A percentile compares a stretch with the other conserved stretches of the same genome.
Conservation (phyloP, 2,888 invertebrate genomes). For the Eupsilia transversa region DNA sequence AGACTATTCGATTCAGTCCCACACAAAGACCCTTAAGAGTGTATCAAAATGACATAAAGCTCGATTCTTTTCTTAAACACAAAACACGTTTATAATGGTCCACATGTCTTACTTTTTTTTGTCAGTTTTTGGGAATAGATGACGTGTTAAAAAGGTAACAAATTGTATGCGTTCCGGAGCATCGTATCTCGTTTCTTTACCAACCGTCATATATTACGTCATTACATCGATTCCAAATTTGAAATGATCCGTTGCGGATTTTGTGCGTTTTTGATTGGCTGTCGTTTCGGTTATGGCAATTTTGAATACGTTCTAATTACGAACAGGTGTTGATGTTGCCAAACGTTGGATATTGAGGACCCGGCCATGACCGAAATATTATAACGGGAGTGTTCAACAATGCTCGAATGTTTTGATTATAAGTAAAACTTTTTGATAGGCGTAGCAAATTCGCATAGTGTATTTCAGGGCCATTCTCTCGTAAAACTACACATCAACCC, state of each 20-base stretch:
- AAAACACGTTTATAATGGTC: slow-evolving; percentile 87
- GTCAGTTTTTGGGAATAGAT: slow-evolving; percentile 86
- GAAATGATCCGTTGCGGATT: slow-evolving; percentile 61
- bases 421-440: slow-evolving; percentile 23
- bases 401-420: slow-evolving; percentile 5
- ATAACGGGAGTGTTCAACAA: slow-evolving; percentile 18
- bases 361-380: slow-evolving; percentile 49
- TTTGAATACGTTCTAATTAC: slow-evolving; percentile 63
- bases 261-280: slow-evolving; percentile 60
- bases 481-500: neutral
- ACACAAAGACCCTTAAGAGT: slow-evolving; percentile 87
- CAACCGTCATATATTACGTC: slow-evolving; percentile 81
- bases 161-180: slow-evolving; percentile 75
- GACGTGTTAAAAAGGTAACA: slow-evolving; percentile 90
- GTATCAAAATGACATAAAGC: slow-evolving; percentile 91
- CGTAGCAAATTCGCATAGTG: slow-evolving; percentile 15
- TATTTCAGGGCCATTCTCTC: neutral
- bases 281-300: slow-evolving; percentile 52
- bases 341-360: slow-evolving; percentile 47
- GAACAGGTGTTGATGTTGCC: slow-evolving; percentile 63
- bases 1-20: slow-evolving; percentile 79
- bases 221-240: slow-evolving; percentile 62
- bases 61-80: slow-evolving; percentile 80
- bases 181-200: slow-evolving; percentile 78
- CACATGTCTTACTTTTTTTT: slow-evolving; percentile 83